Evolutionary conservation across 2,797 vertebrate genomes (phyloP).

Genomic region (Cheirogaleus major): DNA sequence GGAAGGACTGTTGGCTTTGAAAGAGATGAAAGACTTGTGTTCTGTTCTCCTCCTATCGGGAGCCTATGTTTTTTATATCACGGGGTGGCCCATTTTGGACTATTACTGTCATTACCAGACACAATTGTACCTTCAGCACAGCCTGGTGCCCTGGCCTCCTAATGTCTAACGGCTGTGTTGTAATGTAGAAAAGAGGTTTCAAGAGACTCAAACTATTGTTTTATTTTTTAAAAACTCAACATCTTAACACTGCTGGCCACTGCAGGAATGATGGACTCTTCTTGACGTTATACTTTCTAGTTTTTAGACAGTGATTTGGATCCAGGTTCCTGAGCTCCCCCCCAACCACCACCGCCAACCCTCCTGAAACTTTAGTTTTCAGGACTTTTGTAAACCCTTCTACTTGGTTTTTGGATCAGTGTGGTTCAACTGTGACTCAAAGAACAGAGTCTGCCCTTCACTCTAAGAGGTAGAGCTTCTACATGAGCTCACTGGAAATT

Average conservation of each 20-base stretch:
- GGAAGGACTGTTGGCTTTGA: background rate
- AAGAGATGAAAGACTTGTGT: background rate
- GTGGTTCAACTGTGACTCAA: background rate
- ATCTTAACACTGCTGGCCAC: background rate
- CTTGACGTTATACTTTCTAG: background rate
- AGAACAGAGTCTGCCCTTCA: slow-evolving; percentile 37
- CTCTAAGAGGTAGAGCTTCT: background rate
- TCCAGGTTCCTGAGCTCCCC: background rate
- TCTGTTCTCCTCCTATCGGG: background rate
- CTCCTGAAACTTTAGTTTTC: background rate
- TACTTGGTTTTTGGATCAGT: background rate
- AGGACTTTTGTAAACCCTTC: background rate
- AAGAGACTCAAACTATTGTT: background rate
- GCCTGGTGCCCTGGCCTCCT: background rate
- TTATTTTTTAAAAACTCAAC: background rate
- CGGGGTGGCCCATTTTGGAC: background rate
- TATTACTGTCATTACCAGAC: background rate
- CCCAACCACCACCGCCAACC: no score
- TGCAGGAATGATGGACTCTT: background rate
- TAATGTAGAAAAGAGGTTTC: background rate
- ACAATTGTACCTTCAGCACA: background rate
- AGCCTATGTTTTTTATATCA: background rate
- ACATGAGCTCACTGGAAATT: slow-evolving; percentile 58
- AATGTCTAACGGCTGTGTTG: background rate
- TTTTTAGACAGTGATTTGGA: background rate